phyloP scores from a whole-genome alignment of 1,140 invertebrate genomes.

The Dreissena rostriformis region DNA sequence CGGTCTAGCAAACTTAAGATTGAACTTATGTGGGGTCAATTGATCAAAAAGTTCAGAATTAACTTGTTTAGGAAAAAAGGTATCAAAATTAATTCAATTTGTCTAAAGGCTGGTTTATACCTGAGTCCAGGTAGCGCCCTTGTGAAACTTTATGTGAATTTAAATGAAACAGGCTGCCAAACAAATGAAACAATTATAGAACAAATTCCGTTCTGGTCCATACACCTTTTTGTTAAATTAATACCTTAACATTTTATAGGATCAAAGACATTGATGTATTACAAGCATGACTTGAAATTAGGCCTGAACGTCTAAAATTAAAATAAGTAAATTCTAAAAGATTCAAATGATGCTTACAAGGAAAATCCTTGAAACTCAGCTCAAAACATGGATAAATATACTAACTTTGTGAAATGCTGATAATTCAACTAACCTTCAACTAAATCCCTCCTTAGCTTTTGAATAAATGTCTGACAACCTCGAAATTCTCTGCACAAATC shows the following conservation, averaged over 20 bases:
- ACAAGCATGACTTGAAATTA: too few relatives aligned
- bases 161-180: constrained; percentile 1
- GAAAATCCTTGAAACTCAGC: too few relatives aligned
- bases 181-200: constrained; percentile 2
- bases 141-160: constrained; percentile 4
- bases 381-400: too few relatives aligned
- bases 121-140: background rate
- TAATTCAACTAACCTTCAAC: background rate
- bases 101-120: background rate
- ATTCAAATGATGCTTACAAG: too few relatives aligned
- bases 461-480: constrained; percentile 1
- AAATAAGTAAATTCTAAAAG: too few relatives aligned
- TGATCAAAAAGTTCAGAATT: background rate
- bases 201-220: background rate
- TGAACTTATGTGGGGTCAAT: background rate
- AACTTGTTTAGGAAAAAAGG: constrained; percentile 1
- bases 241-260: too few relatives aligned
- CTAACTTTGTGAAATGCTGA: too few relatives aligned
- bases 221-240: too few relatives aligned
- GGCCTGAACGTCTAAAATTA: too few relatives aligned
- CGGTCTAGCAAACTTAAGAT: too few relatives aligned
- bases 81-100: constrained; percentile 7
- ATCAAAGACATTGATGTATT: too few relatives aligned
- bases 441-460: background rate
- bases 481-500: too few relatives aligned